phyloP scores from a whole-genome alignment of 92 coral and sea anemone species.

The Isaurus tuberculatus region DNA sequence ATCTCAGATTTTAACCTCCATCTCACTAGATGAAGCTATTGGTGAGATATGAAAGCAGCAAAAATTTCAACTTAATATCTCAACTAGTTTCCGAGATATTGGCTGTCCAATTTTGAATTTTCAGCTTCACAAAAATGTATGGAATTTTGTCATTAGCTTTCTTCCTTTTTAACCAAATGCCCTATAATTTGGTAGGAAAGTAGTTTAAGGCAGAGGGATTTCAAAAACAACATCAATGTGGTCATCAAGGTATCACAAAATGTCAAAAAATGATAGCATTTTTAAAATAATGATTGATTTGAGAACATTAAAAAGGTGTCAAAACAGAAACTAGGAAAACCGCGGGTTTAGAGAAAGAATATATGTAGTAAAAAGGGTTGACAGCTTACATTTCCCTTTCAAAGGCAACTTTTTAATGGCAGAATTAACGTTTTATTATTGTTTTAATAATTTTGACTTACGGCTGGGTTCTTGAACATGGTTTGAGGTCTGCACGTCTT shows the following conservation, averaged over 20 bases:
- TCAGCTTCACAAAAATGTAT: conserved; percentile 24
- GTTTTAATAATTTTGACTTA: too few relatives aligned
- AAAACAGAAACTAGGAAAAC: conserved; percentile 19
- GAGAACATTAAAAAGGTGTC: conserved; percentile 25
- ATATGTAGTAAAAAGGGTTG: too few relatives aligned
- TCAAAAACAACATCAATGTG: conserved; percentile 15
- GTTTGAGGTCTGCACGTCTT: too few relatives aligned
- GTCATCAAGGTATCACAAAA: conserved; percentile 33
- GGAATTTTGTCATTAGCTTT: conserved; percentile 29
- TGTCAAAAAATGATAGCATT: conserved; percentile 26
- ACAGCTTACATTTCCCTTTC: too few relatives aligned
- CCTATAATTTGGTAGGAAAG: conserved; percentile 35
- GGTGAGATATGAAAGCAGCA: conserved; percentile 32
- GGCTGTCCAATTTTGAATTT: conserved; percentile 39
- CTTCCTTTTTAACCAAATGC: conserved; percentile 23
- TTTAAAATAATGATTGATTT: conserved; percentile 40
- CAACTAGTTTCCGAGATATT: conserved; percentile 25
- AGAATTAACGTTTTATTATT: too few relatives aligned
- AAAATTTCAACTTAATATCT: conserved; percentile 33
- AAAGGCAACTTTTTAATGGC: too few relatives aligned
- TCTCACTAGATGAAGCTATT: conserved; percentile 20
- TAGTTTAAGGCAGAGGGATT: conserved; percentile 37
- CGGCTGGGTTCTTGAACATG: too few relatives aligned
- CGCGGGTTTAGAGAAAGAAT: background rate
- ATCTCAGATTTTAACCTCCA: conserved; percentile 4